phyloP scores from a whole-genome alignment of 2,888 invertebrate species.

The Nebria salina region DNA sequence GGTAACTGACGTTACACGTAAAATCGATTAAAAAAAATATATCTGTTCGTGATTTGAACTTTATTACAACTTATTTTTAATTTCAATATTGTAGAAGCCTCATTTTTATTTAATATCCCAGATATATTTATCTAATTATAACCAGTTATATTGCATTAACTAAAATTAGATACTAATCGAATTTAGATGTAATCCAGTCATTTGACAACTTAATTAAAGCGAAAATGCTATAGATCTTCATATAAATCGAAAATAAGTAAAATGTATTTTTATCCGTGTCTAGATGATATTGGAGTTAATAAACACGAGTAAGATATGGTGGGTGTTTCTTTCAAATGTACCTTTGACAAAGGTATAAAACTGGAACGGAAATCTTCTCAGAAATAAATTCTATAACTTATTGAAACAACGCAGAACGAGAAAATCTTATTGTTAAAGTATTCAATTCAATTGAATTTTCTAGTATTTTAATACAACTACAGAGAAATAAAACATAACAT shows the following conservation, averaged over 20 bases:
- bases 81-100: no score
- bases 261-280: no score
- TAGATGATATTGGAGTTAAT: no score
- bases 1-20: no score
- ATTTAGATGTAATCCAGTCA: background rate
- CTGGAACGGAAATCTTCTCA: background rate
- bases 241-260: no score
- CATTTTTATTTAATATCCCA: background rate
- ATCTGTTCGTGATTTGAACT: no score
- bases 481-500: background rate
- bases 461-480: background rate
- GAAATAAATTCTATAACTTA: constrained; percentile 9
- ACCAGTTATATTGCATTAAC: background rate
- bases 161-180: background rate
- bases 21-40: no score
- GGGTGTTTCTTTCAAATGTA: no score
- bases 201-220: background rate
- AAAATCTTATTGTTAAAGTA: constrained; percentile 2
- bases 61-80: no score
- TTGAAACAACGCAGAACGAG: background rate
- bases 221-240: background rate
- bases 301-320: no score
- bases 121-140: background rate
- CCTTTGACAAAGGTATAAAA: background rate
- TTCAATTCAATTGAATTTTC: background rate